Conservation (phyloP, 2,888 invertebrate genomes). For the Phragmatobia fuliginosa region DNA sequence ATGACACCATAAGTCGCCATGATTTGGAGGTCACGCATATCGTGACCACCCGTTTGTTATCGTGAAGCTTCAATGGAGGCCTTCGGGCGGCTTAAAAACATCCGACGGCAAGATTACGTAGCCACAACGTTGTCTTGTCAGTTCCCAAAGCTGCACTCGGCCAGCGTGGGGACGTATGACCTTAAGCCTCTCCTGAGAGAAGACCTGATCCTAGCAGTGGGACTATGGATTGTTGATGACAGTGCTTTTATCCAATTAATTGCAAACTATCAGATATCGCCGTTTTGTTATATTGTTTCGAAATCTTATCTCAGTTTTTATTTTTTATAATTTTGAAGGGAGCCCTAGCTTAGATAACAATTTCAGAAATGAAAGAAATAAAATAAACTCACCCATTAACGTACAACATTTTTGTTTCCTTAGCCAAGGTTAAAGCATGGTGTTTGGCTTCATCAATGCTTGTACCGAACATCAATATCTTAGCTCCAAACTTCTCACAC, state of each 20-base stretch:
- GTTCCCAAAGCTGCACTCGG: no score
- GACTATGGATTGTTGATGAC: no score
- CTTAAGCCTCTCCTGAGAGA: no score
- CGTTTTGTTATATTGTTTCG: background rate
- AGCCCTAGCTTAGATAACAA: background rate
- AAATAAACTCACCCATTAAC: constrained; percentile 91
- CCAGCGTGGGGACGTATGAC: no score
- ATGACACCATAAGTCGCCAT: no score
- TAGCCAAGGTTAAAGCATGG: constrained; percentile 90
- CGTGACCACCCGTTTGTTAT: no score
- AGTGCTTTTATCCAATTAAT: background rate
- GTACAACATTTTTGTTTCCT: constrained; percentile 91
- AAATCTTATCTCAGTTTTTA: background rate
- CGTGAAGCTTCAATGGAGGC: no score
- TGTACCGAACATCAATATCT: constrained; percentile 91
- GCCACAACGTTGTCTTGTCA: no score
- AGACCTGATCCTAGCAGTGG: no score
- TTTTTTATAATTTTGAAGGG: background rate
- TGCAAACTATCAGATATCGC: background rate
- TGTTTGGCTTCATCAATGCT: constrained; percentile 93
- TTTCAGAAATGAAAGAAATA: background rate
- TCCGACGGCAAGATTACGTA: no score
- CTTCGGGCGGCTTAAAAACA: no score
- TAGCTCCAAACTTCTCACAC: constrained; percentile 93
- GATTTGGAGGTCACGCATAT: no score